phyloP scores from a whole-genome alignment of 2,888 invertebrate genomes.

The Helleia helle region DNA sequence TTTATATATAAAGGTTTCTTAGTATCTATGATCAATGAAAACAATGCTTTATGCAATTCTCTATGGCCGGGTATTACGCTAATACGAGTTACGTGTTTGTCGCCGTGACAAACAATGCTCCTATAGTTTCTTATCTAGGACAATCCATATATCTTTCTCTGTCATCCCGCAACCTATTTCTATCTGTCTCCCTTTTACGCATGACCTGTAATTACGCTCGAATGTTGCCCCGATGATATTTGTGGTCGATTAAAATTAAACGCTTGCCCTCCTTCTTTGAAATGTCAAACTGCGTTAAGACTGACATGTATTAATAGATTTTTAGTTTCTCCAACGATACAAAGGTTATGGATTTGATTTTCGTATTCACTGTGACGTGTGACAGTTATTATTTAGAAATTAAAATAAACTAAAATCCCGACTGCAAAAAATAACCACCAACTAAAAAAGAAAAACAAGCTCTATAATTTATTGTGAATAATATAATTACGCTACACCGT shows the following conservation, averaged over 20 bases:
- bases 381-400: too few species aligned
- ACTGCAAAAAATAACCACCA: too few species aligned
- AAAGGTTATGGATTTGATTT: neutral
- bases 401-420: too few species aligned
- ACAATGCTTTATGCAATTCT: too few species aligned
- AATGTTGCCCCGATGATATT: constrained; percentile 70
- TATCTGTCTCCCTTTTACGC: constrained; percentile 33
- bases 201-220: constrained; percentile 45
- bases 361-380: too few species aligned
- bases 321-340: constrained; percentile 27
- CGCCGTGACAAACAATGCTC: constrained; percentile 57
- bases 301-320: constrained; percentile 51
- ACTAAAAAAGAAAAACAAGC: too few species aligned
- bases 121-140: constrained; percentile 55
- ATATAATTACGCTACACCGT: too few species aligned
- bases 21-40: too few species aligned
- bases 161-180: constrained; percentile 37
- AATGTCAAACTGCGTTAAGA: constrained; percentile 69
- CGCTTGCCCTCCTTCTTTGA: constrained; percentile 68
- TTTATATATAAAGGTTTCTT: neutral
- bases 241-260: constrained; percentile 69
- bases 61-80: too few species aligned
- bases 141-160: constrained; percentile 55
- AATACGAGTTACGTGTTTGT: constrained; percentile 23
- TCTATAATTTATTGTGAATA: too few species aligned